Evolutionary conservation across 2,113 vertebrate species (phyloP).

Genomic region (Ptilonorhynchus violaceus): DNA sequence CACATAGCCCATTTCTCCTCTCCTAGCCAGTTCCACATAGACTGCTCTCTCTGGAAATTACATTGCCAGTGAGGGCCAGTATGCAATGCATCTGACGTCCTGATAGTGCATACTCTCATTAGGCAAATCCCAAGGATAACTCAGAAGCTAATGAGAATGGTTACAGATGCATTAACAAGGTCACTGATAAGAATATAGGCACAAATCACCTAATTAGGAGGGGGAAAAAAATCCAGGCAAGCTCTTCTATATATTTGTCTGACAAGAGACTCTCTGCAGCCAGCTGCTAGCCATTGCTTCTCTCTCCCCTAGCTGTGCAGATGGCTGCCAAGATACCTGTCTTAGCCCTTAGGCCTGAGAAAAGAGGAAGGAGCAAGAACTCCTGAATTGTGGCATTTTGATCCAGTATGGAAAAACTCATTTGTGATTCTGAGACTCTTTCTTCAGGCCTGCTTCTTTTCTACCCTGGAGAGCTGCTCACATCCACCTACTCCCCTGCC

Average conservation of each 20-base stretch:
- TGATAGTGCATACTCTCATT: not conserved
- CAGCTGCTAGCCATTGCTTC: not conserved
- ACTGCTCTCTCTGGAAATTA: not conserved
- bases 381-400: not conserved
- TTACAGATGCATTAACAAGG: slow-evolving; percentile 49
- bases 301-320: not conserved
- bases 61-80: not conserved
- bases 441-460: not conserved
- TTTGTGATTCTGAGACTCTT: not conserved
- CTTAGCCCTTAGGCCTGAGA: not conserved
- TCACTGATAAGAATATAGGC: slow-evolving; percentile 44
- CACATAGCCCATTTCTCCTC: not conserved
- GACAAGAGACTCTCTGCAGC: not conserved
- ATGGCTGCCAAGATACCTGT: not conserved
- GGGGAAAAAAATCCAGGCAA: not conserved
- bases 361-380: not conserved
- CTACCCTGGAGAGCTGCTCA: not conserved
- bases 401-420: rapidly evolving
- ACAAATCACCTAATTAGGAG: slow-evolving; percentile 51
- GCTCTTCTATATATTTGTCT: not conserved
- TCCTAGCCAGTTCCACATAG: not conserved
- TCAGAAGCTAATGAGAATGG: slow-evolving; percentile 38
- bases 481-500: not conserved
- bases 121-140: slow-evolving; percentile 49
- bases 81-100: not conserved